phyloP scores from a whole-genome alignment of 2,888 invertebrate genomes.

The Rhyacophila evoluta region DNA sequence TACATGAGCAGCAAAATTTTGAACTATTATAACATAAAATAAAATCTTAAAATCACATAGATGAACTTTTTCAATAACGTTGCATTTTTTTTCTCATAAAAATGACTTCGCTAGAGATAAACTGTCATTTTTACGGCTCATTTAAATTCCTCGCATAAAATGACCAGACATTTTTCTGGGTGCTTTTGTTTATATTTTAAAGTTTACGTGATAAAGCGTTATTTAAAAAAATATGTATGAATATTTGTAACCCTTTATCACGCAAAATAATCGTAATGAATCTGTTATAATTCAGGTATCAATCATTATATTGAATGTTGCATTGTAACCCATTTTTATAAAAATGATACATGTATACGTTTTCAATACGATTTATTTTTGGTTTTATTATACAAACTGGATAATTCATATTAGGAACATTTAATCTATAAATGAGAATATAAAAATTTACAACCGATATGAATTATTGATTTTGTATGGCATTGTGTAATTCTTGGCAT shows the following conservation, averaged over 20 bases:
- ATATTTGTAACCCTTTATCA: no score
- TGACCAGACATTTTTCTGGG: neutral
- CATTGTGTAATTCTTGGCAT: neutral
- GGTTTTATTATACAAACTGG: neutral
- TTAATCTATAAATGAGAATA: no score
- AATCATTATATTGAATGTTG: no score
- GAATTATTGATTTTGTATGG: neutral
- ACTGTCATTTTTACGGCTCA: no score
- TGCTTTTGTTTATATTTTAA: neutral
- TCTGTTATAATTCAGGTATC: no score
- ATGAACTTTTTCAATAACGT: no score
- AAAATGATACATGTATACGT: neutral
- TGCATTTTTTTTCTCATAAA: no score
- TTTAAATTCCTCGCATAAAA: neutral
- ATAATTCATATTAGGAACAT: neutral
- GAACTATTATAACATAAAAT: neutral
- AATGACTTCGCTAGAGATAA: no score
- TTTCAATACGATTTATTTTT: no score
- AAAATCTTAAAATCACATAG: neutral
- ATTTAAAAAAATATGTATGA: neutral
- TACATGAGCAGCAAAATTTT: neutral
- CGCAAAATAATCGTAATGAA: neutral
- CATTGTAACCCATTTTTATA: no score
- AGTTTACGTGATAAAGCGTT: neutral
- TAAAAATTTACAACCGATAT: no score